Evolutionary conservation across 2,888 invertebrate genomes (phyloP), one percentile per base, ranked within the genome.

Genomic region (Elgonia sp.): DNA sequence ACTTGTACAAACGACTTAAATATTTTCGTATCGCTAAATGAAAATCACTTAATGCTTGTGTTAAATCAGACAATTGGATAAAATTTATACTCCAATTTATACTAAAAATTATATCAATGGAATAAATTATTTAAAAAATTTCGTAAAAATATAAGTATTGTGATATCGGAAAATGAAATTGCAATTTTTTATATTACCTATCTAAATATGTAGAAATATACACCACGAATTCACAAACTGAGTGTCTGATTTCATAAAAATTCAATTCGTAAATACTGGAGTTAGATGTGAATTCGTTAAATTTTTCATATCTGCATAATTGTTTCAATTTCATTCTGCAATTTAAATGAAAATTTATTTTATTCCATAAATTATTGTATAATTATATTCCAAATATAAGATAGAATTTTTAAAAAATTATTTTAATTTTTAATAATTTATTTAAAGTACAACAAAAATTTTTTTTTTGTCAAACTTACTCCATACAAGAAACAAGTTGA

Each of bases 21-120:
- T 93, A 94, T 73, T 83, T 90, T 6, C 92, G 91, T 20, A 94
- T 82, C 8, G 89, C 87, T 2, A 62, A 40, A n/a, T 94, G 86
- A 53, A 94, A 89, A 62, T 91, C 90, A 40, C 92, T 91, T 8
- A 94, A 89, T 20, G 93, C 91, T 57, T 92, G 90, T 84, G 93
- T 92, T 16, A 93, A 89, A 53, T 92, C 89, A 70, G 90, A 73
- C 72, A 82, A 82, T 81, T 90, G 91, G 3, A 93, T 87, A 1
- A 89, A 79, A 42, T 86, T 46, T 69, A 90, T 84, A 42, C 93
- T 89, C 90, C 92, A 91, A 40, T 91, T 92, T 40, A 94, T 90
- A 70, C 94, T 93, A 81, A 39, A 86, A 69, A 40, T 57, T 55
- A 57, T 72, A 29, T 5, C 29, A 29, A 29, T 29, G 1, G 7